These are phyloP conservation scores for Rhodinocichla rosea DNA, from an alignment of 2,113 vertebrate species.

Conservation along the genomic window DNA sequence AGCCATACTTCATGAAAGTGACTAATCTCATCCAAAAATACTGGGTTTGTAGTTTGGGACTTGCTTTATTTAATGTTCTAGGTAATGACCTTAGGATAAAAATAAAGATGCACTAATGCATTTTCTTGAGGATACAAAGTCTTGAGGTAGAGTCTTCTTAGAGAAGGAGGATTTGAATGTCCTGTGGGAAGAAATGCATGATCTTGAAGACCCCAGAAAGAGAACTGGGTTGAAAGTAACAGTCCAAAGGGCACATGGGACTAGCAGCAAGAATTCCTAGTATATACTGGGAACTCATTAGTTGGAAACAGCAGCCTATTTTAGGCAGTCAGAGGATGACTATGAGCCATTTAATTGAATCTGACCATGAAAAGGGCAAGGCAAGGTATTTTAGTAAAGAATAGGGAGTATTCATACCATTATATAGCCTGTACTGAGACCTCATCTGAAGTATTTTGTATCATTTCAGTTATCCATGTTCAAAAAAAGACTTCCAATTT, in stretches of 20 bases:
- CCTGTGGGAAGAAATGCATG: background rate
- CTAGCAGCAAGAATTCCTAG: background rate
- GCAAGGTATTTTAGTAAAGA: background rate
- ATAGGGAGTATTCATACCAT: background rate
- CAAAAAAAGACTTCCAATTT: background rate
- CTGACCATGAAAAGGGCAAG: slow-evolving; percentile 30
- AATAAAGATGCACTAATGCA: background rate
- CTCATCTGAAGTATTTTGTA: background rate
- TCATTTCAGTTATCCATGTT: background rate
- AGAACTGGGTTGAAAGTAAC: background rate
- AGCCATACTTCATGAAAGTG: background rate
- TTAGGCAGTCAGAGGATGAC: background rate
- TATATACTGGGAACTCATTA: slow-evolving; percentile 26
- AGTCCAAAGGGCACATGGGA: background rate
- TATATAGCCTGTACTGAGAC: background rate
- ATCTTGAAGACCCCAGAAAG: background rate
- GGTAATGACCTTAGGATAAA: background rate
- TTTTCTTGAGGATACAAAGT: background rate
- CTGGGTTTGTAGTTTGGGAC: background rate
- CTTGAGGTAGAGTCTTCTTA: background rate
- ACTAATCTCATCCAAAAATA: background rate
- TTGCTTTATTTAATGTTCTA: background rate
- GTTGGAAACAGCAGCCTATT: slow-evolving; percentile 14
- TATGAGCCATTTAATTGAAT: slow-evolving; percentile 13
- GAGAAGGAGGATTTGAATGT: background rate